Percentiles rank a stretch among this genome's conserved stretches.
Evolutionary conservation across 2,888 invertebrate genomes (phyloP).

Genomic region (Tethea ocularis): DNA sequence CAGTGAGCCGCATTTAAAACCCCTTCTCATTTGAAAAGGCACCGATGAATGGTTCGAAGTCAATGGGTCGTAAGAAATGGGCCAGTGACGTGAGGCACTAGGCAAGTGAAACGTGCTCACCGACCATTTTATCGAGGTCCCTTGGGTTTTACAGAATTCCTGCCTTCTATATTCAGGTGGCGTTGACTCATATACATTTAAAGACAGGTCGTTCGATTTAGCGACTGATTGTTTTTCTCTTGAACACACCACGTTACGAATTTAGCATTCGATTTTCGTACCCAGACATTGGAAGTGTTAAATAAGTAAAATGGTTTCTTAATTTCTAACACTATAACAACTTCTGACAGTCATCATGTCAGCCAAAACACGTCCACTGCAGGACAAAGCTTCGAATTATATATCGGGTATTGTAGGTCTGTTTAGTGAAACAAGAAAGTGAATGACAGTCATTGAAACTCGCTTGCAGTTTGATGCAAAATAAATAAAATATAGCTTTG

Average conservation of each 20-base stretch:
- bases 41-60: slow-evolving; percentile 76
- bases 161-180: slow-evolving; percentile 22
- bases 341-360: too few species aligned
- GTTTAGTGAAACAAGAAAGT: background rate
- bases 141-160: slow-evolving; percentile 40
- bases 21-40: slow-evolving; percentile 75
- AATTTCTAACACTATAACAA: too few species aligned
- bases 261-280: background rate
- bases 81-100: slow-evolving; percentile 68
- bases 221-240: slow-evolving; percentile 19
- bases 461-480: background rate
- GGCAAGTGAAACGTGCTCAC: slow-evolving; percentile 65
- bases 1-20: slow-evolving; percentile 68
- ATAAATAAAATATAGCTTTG: background rate
- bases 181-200: slow-evolving; percentile 17
- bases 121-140: slow-evolving; percentile 56
- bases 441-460: background rate
- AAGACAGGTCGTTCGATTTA: slow-evolving; percentile 27
- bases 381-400: too few species aligned
- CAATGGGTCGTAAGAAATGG: slow-evolving; percentile 82
- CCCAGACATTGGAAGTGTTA: background rate
- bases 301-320: background rate
- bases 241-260: background rate
- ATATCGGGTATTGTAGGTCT: background rate
- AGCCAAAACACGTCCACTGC: too few species aligned